Evolutionary conservation across 2,113 vertebrate species (phyloP), one percentile per base, ranked within the genome.

Genomic region (Tachysurus vachellii): DNA sequence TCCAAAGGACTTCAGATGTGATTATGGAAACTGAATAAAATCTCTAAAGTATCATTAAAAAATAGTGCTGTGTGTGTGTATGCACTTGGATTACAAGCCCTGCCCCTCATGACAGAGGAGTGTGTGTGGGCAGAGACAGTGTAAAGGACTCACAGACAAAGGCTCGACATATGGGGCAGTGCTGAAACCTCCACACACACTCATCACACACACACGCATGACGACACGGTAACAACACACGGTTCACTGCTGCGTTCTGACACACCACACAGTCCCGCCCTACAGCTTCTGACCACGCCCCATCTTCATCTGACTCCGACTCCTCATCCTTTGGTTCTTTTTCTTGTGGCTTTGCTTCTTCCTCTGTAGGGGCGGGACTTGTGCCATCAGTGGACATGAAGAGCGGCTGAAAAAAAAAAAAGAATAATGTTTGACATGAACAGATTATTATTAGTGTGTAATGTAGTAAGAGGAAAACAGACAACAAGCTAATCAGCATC

Each of bases 111-210:
- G 82, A 68, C 26, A 68, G 16, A 3, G 57, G 81, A 1, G 81
- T 83, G 62, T 6, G 5, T 83, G 82, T 70, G 62, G 61, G 47
- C 50, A 68, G 31, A 56, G 91, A 91, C 17, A 99, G 94, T 1
- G 95, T 91, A 28, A 99, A 99, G 16, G 97, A 97, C 88, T 99
- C 97, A 5, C 94, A 91, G 19, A 99, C 95, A 28, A 97, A 97
- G 28, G 97, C 96, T 62, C 98, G 94, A 91, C 98, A 99, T 93
- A 99, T 97, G 0, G 98, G 98, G 84, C 98, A 99, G 92, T 97
- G 97, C 88, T 97, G 96, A 84, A 99, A 97, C 70, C 94, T 95
- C 0, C 89, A 91, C 44, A 97, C 88, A 5, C 98, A 99, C 87
- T 93, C 92, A 11, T 99, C 94, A 0, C 98, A 99, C 82, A 99